phyloP scores from a whole-genome alignment of 2,888 invertebrate genomes.

The Crepidodera aurea region DNA sequence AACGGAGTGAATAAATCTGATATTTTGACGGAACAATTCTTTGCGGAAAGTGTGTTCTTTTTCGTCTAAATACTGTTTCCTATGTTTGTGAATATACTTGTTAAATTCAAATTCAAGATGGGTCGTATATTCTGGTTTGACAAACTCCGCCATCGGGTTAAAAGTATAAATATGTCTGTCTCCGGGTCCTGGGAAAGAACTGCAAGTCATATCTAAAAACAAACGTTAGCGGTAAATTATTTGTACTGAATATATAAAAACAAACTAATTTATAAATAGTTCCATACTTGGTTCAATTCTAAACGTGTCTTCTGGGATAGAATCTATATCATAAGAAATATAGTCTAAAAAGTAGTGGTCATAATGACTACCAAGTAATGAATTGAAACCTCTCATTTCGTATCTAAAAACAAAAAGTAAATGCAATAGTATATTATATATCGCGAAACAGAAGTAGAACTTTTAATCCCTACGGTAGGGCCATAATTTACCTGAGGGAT shows the following conservation, averaged over 20 bases:
- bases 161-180: slow-evolving; percentile 79
- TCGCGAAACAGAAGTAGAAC: too few relatives aligned
- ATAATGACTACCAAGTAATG: slow-evolving; percentile 92
- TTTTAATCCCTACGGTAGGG: too few relatives aligned
- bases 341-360: slow-evolving; percentile 94
- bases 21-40: slow-evolving; percentile 86
- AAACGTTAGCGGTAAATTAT: too few relatives aligned
- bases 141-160: slow-evolving; percentile 93
- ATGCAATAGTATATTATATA: too few relatives aligned
- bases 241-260: slow-evolving; percentile 8
- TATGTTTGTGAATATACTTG: slow-evolving; percentile 77
- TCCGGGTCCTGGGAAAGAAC: slow-evolving; percentile 88
- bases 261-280: too few relatives aligned
- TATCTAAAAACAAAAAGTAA: slow-evolving; percentile 68
- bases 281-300: slow-evolving; percentile 71
- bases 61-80: slow-evolving; percentile 70
- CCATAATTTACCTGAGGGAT: too few relatives aligned
- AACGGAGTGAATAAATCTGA: slow-evolving; percentile 67
- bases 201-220: slow-evolving; percentile 71
- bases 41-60: slow-evolving; percentile 75
- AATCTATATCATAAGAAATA: slow-evolving; percentile 70
- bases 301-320: slow-evolving; percentile 75
- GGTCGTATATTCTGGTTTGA: slow-evolving; percentile 72
- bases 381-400: slow-evolving; percentile 94
- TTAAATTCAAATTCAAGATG: slow-evolving; percentile 82